Base-by-base conservation (phyloP, 1,140 invertebrate species). In the Zaprionus kolodkinae region DNA sequence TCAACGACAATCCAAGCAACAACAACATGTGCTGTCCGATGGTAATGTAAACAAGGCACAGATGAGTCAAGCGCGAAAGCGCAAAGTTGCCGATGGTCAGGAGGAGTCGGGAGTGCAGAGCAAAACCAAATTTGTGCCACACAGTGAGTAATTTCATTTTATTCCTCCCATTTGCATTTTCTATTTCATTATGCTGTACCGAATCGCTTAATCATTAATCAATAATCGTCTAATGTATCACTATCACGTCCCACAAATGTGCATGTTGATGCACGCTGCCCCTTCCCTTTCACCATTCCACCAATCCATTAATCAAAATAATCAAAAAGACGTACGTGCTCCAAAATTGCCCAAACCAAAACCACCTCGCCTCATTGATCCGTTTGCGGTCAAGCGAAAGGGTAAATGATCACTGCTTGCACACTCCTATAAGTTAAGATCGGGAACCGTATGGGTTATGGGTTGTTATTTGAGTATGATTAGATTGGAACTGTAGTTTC, bases 361-460 rank as follows among this genome's bases (percentile, higher is more conserved):
- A 71, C 69, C 75, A 52, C 66, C 85, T 15, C 85, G 85, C 10
- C 73, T 86, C 56, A 74, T 88, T 70, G 91, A 92, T 83, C 86
- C 90, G 63, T 91, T 91, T 86, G 91, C 91, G 57, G 86, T 77
- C 6, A 92, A 92, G 78, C 75, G 91, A 76, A 92, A 91, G 91
- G 91, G 91, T 92, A 92, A 90, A 77, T 43, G 45, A 21, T 61
- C 35, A 68, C 50, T 6, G 12, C 13, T 45, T 11, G 50, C 30
- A 13, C 5, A 33, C 63, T 25, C 3, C 3, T 21, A 15, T 21
- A 6, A 15, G 5, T 3, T 40, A 60, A 27, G 45, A 38, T 63
- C 61, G 56, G 66, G 72, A 66, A 70, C 38, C 66, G 72, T 74
- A 74, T 38, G n/a, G 38, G 38, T 76, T 74, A 74, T 38, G n/a